Conservation (phyloP, 53 echinoderm and acorn worm genomes). For the Arbacia lixula region DNA sequence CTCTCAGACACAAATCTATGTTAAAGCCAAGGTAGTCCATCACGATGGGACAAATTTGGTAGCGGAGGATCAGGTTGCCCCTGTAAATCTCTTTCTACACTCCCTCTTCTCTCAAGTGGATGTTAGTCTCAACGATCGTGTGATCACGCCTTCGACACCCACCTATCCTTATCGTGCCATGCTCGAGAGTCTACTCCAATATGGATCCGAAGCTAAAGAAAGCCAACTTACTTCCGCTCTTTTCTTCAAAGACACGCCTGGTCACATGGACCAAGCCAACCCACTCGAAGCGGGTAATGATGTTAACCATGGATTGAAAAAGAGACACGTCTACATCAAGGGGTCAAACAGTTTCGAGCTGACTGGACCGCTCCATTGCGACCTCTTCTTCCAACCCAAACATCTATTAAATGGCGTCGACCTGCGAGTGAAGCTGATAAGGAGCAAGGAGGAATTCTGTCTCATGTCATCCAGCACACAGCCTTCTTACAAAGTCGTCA, state of each 20-base stretch:
- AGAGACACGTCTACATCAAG: slow-evolving; percentile 48
- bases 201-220: slow-evolving; percentile 53
- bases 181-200: slow-evolving; percentile 60
- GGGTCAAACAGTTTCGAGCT: slow-evolving; percentile 61
- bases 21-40: slow-evolving; percentile 62
- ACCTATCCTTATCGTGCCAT: slow-evolving; percentile 75
- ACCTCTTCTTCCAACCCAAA: slow-evolving; percentile 72
- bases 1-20: slow-evolving; percentile 56
- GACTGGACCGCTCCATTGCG: slow-evolving; percentile 64
- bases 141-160: slow-evolving; percentile 63
- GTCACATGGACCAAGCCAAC: slow-evolving; percentile 52
- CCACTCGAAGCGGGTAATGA: slow-evolving; percentile 7
- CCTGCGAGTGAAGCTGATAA: slow-evolving; percentile 60
- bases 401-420: slow-evolving; percentile 68
- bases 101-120: slow-evolving; percentile 74
- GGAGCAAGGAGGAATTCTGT: slow-evolving; percentile 62
- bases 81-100: slow-evolving; percentile 67
- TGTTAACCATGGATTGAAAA: slow-evolving; percentile 59
- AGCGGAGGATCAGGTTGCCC: slow-evolving; percentile 51
- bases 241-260: slow-evolving; percentile 71
- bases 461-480: slow-evolving; percentile 67
- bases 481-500: slow-evolving; percentile 64
- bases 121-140: slow-evolving; percentile 61
- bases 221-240: slow-evolving; percentile 59
- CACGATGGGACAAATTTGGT: slow-evolving; percentile 55